A percentile compares a stretch with the other conserved stretches of the same genome.
These are phyloP conservation scores for Gonioctena quinquepunctata DNA, from an alignment of 1,140 invertebrate genomes.

Conservation along the genomic window DNA sequence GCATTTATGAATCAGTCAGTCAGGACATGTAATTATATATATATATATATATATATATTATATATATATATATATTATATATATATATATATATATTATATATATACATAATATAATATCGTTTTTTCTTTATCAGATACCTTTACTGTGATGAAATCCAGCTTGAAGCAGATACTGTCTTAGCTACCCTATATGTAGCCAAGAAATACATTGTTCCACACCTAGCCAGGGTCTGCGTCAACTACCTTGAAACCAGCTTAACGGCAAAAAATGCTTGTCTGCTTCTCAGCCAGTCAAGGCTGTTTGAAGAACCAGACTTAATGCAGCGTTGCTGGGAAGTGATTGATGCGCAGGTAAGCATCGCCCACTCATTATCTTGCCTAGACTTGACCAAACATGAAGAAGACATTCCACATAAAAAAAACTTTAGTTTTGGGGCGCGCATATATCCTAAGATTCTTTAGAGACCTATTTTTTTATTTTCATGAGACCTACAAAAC, in stretches of 20 bases:
- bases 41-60: no score
- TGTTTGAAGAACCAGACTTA: constrained; percentile 90
- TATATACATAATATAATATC: no score
- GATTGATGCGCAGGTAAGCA: constrained; percentile 84
- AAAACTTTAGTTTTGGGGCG: constrained; percentile 47
- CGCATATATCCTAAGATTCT: no score
- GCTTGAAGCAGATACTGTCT: constrained; percentile 86
- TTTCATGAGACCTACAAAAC: no score
- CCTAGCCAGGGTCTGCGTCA: constrained; percentile 86
- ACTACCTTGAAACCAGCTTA: constrained; percentile 88
- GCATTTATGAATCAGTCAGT: no score
- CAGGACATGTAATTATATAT: no score
- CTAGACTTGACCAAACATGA: constrained; percentile 41
- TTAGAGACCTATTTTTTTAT: no score
- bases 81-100: no score
- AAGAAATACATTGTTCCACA: constrained; percentile 94
- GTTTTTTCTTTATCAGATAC: no score
- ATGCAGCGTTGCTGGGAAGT: constrained; percentile 96
- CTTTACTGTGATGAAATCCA: constrained; percentile 96
- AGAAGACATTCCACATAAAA: constrained; percentile 27
- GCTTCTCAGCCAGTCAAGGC: constrained; percentile 83
- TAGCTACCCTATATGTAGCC: constrained; percentile 87
- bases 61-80: no score
- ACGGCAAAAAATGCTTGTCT: constrained; percentile 92
- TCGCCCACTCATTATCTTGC: constrained; percentile 48